A percentile compares a stretch with the other conserved stretches of the same genome.
phyloP scores from a whole-genome alignment of 2,113 vertebrate species.

The Pollimyrus isidori region DNA sequence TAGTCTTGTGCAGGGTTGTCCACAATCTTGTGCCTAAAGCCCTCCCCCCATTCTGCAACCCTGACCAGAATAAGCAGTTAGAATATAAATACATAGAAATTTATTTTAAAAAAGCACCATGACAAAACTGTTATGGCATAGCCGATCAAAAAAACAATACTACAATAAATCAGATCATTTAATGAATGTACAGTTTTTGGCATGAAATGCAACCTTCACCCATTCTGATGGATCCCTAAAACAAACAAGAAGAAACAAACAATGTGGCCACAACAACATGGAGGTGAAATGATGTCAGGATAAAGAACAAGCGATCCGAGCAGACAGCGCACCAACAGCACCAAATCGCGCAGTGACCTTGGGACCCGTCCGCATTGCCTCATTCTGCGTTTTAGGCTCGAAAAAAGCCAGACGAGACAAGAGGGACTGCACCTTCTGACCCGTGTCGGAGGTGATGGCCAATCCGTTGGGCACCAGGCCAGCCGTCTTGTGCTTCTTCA shows the following conservation, averaged over 20 bases:
- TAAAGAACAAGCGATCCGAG: not conserved
- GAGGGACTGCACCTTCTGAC: conserved; percentile 72
- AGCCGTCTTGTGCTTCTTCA: conserved; percentile 93
- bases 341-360: not conserved
- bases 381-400: not conserved
- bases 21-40: not conserved
- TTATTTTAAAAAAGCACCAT: not conserved
- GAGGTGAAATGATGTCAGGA: not conserved
- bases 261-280: not conserved
- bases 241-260: not conserved
- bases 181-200: not conserved
- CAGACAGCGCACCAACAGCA: not conserved
- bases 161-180: not conserved
- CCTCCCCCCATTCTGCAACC: not conserved
- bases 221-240: not conserved
- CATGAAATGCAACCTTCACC: not conserved
- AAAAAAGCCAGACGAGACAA: not conserved
- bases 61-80: not conserved
- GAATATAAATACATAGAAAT: not conserved
- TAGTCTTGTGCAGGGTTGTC: not conserved
- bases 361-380: not conserved
- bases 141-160: not conserved
- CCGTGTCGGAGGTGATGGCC: conserved; percentile 82
- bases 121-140: not conserved
- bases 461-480: conserved; percentile 87